Evolutionary conservation across 2,797 vertebrate species (phyloP).

Genomic region (Melanotaenia boesemani): DNA sequence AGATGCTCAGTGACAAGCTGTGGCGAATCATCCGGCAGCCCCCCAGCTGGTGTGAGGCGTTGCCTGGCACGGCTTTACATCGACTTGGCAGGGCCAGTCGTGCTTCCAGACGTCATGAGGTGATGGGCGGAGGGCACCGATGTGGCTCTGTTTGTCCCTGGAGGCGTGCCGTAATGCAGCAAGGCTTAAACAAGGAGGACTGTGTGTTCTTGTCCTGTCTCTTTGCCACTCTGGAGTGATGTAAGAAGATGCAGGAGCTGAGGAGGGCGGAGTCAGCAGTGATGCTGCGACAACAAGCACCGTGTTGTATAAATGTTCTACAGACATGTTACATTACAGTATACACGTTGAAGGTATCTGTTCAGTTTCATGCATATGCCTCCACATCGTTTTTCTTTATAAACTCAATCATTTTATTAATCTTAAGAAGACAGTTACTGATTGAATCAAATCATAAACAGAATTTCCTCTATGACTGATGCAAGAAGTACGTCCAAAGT

Average conservation of each 20-base stretch:
- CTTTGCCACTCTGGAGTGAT: conserved; percentile 45
- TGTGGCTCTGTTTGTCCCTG: conserved; percentile 21
- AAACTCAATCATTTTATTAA: too few relatives aligned
- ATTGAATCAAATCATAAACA: too few relatives aligned
- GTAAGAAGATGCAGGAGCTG: conserved; percentile 31
- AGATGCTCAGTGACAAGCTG: conserved; percentile 42
- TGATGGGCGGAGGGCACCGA: conserved; percentile 11
- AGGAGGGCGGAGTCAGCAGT: conserved; percentile 26
- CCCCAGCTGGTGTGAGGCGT: conserved; percentile 52
- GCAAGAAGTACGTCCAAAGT: too few relatives aligned
- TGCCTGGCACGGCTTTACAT: conserved; percentile 35
- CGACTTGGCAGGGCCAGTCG: conserved; percentile 27
- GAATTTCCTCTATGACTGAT: too few relatives aligned
- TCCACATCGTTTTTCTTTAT: too few relatives aligned
- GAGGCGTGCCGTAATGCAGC: conserved; percentile 26
- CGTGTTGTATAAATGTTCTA: not conserved
- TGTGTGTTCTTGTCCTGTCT: conserved; percentile 58
- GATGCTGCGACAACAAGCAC: conserved; percentile 7
- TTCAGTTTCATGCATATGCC: not conserved
- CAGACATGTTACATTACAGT: not conserved
- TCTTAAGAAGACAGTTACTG: too few relatives aligned
- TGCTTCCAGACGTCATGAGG: conserved; percentile 41
- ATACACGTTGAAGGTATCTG: not conserved
- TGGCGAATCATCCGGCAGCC: conserved; percentile 22
- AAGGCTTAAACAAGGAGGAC: conserved; percentile 49